Evolutionary conservation across 2,797 vertebrate species (phyloP).

Genomic region (Oophaga sylvatica): DNA sequence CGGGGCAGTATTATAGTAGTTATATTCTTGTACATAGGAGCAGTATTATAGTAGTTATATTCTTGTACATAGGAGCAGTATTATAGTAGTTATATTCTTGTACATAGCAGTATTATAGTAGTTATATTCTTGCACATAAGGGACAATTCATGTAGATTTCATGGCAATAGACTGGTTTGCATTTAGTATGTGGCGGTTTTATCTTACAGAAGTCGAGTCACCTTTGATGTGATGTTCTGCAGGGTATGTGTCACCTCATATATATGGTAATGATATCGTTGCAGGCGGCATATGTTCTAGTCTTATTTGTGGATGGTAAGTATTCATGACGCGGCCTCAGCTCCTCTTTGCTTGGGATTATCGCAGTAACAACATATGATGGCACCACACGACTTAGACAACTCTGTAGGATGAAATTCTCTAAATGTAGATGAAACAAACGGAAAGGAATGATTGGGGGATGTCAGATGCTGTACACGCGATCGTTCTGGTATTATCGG

Average conservation of each 20-base stretch:
- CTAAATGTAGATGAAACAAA: not conserved
- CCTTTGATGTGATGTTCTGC: not conserved
- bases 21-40: not conserved
- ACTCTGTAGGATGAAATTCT: not conserved
- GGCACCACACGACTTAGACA: not conserved
- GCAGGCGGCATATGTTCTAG: slow-evolving; percentile 4
- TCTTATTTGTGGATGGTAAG: slow-evolving; percentile 16
- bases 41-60: slow-evolving; percentile 7
- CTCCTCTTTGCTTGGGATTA: not conserved
- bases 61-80: not conserved
- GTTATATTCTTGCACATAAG: not conserved
- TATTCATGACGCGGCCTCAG: not conserved
- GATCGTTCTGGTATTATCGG: not conserved
- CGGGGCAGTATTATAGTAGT: not conserved
- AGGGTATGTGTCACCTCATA: not conserved
- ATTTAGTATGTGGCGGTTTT: not conserved
- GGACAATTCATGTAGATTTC: too few relatives aligned
- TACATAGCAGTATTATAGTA: too few relatives aligned
- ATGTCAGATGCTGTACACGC: not conserved
- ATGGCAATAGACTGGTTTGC: not conserved
- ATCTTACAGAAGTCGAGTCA: too few relatives aligned
- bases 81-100: not conserved
- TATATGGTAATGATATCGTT: not conserved
- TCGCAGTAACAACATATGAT: not conserved
- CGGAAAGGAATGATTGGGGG: not conserved